A percentile compares a stretch with the other conserved stretches of the same genome.
Evolutionary conservation across 1,140 invertebrate species (phyloP).

Genomic region (Drosophila insularis): DNA sequence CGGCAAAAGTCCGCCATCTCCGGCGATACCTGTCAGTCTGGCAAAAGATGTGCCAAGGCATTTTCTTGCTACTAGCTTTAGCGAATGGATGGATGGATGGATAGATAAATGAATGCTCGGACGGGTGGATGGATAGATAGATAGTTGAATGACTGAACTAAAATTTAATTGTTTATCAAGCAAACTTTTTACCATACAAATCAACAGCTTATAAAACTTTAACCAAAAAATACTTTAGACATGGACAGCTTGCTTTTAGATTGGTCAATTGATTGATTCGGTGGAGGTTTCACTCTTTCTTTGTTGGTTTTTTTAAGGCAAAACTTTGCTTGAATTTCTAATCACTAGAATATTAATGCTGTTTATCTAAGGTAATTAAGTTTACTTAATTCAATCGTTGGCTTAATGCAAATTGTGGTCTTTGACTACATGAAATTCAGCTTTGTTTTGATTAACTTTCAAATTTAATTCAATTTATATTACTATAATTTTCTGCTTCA

Average conservation of each 20-base stretch:
- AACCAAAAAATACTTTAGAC: slow-evolving; percentile 25
- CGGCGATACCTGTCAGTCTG: slow-evolving; percentile 27
- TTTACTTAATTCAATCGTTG: slow-evolving; percentile 24
- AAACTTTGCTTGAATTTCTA: slow-evolving; percentile 2
- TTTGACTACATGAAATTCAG: background rate
- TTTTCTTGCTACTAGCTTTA: slow-evolving; percentile 25
- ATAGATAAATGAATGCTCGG: slow-evolving; percentile 24
- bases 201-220: slow-evolving; percentile 28
- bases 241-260: background rate
- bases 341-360: slow-evolving; percentile 17
- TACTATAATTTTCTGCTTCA: background rate
- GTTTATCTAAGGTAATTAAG: slow-evolving; percentile 24
- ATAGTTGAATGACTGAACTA: slow-evolving; percentile 26
- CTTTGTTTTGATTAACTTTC: background rate
- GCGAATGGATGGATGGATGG: slow-evolving; percentile 5
- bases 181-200: slow-evolving; percentile 42
- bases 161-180: slow-evolving; percentile 69
- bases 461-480: too few relatives aligned
- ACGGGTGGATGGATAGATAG: slow-evolving; percentile 5
- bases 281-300: background rate
- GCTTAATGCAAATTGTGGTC: slow-evolving; percentile 15
- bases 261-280: background rate
- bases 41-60: slow-evolving; percentile 25
- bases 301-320: background rate
- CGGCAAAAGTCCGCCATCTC: slow-evolving; percentile 35